Conservation (phyloP, 1,140 invertebrate species). For the Drosophila paulistorum region DNA sequence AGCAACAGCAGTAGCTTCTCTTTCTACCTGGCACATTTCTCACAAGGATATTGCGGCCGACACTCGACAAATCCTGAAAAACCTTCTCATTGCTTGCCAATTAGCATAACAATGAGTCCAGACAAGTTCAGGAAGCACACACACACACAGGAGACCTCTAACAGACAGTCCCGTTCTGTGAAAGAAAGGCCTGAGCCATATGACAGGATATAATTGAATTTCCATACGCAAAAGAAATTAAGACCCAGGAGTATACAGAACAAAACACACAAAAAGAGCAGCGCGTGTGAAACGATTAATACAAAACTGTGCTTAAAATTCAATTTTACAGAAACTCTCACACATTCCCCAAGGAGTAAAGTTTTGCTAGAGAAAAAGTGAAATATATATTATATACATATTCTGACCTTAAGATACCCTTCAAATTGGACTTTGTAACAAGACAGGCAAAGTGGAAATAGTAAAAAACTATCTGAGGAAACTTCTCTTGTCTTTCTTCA, state of each 20-base stretch:
- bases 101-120: slow-evolving; percentile 71
- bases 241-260: slow-evolving; percentile 45
- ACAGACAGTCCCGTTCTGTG: slow-evolving; percentile 56
- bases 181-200: slow-evolving; percentile 34
- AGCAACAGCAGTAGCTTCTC: not conserved
- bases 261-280: no score
- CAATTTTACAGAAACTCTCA: slow-evolving; percentile 57
- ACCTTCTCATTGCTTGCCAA: slow-evolving; percentile 44
- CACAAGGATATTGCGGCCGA: slow-evolving; percentile 12
- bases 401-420: no score
- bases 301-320: slow-evolving; percentile 42
- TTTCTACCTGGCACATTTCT: slow-evolving; percentile 11
- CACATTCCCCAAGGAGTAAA: slow-evolving; percentile 41
- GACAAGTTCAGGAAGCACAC: slow-evolving; percentile 47
- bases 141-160: slow-evolving; percentile 27
- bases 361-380: slow-evolving; percentile 9
- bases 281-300: slow-evolving; percentile 61
- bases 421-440: no score
- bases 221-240: slow-evolving; percentile 34
- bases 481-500: no score
- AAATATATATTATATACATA: not conserved
- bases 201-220: slow-evolving; percentile 74
- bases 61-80: not conserved
- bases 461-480: no score
- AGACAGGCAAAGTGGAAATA: not conserved